These are phyloP conservation scores for Madoqua kirkii DNA, from an alignment of 2,113 vertebrate genomes.

Conservation along the genomic window DNA sequence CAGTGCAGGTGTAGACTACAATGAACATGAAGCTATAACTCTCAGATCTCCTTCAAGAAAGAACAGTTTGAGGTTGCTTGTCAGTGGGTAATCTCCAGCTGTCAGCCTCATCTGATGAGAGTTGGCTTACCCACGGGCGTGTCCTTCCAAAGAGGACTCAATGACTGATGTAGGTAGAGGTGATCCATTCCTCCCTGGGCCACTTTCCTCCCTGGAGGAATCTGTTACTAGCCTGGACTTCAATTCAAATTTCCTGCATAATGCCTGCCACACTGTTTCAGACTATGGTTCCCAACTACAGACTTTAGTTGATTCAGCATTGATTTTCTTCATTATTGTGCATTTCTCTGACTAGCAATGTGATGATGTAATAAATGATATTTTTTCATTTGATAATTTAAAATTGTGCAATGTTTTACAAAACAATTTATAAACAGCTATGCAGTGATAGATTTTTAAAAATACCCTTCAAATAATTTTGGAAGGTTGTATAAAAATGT, in stretches of 20 bases:
- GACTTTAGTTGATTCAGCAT: background rate
- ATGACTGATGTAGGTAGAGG: background rate
- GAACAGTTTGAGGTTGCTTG: too few relatives aligned
- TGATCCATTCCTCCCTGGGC: background rate
- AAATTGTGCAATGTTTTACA: conserved; percentile 78
- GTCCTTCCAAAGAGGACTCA: background rate
- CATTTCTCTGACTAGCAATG: conserved; percentile 81
- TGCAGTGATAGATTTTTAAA: background rate
- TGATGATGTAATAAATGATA: conserved; percentile 81
- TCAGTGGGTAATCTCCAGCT: background rate
- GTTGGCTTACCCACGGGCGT: fast-evolving
- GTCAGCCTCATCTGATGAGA: background rate
- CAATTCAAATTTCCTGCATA: background rate
- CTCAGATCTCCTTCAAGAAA: background rate
- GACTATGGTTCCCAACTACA: background rate
- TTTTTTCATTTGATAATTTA: conserved; percentile 80
- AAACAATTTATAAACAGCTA: conserved; percentile 27
- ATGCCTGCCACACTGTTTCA: background rate
- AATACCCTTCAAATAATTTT: background rate
- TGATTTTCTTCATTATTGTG: conserved; percentile 76
- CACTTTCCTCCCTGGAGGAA: background rate
- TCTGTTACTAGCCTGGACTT: background rate
- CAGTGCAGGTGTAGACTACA: fast-evolving
- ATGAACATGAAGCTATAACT: background rate
- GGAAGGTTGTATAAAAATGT: background rate